Conservation (phyloP, 2,113 vertebrate species). For the Turnix velox region DNA sequence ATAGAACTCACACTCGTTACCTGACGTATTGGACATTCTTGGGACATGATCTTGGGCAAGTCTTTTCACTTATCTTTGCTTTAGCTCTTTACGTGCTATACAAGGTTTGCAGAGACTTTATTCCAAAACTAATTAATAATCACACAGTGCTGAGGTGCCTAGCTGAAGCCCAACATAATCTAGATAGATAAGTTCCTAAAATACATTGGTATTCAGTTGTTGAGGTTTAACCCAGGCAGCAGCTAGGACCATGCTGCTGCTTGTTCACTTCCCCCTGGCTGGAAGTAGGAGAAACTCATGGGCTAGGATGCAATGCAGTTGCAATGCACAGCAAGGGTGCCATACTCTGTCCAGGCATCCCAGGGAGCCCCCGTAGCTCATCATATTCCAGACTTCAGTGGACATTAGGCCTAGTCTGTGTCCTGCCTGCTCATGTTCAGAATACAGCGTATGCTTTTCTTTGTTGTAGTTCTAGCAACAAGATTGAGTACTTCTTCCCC, state of each 20-base stretch:
- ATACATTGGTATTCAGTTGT: neutral
- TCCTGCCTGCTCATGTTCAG: neutral
- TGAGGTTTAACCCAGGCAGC: too few species aligned
- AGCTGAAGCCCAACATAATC: neutral
- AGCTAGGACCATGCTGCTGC: too few species aligned
- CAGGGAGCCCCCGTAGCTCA: neutral
- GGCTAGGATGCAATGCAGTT: too few species aligned
- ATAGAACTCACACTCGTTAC: neutral
- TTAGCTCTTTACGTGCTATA: neutral
- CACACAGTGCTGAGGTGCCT: neutral
- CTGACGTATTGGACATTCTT: neutral
- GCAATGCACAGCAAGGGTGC: too few species aligned
- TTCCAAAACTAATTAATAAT: neutral
- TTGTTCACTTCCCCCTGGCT: too few species aligned
- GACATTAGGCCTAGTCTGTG: neutral
- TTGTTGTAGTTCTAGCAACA: neutral
- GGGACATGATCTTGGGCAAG: neutral
- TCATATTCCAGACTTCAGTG: neutral
- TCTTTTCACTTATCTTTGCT: neutral
- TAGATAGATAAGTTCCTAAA: neutral
- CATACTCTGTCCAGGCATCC: too few species aligned
- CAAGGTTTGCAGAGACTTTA: neutral
- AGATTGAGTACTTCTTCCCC: neutral
- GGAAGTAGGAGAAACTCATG: too few species aligned
- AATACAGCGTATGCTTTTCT: neutral